These are phyloP conservation scores for Paramormyrops hopkinsi DNA, from an alignment of 2,797 vertebrate species.

Conservation along the genomic window DNA sequence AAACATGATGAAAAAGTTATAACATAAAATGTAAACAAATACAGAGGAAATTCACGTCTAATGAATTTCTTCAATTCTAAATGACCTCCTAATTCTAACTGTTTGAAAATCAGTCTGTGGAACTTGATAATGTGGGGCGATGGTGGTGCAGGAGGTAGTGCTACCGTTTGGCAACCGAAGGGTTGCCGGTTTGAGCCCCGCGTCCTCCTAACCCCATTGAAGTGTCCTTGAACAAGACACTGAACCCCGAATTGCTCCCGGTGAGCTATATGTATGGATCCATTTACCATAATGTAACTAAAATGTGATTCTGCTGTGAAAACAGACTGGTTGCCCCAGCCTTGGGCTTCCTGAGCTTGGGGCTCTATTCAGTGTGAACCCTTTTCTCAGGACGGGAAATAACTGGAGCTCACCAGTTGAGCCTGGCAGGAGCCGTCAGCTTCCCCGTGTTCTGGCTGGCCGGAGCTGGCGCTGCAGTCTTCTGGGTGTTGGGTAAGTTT, in stretches of 20 bases:
- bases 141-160: no score
- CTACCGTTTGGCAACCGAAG: no score
- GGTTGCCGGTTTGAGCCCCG: no score
- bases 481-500: slow-evolving; percentile 82
- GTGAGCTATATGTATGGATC: no score
- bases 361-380: background rate
- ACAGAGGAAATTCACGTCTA: background rate
- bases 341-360: background rate
- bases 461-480: slow-evolving; percentile 80
- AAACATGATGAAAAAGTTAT: background rate
- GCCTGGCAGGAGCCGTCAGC: slow-evolving; percentile 73
- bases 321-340: background rate
- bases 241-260: no score
- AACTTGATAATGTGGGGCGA: background rate
- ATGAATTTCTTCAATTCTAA: background rate
- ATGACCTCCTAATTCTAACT: background rate
- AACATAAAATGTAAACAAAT: background rate
- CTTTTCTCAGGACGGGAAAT: slow-evolving; percentile 69
- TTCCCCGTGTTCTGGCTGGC: slow-evolving; percentile 89
- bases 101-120: background rate
- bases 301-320: background rate
- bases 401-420: slow-evolving; percentile 73
- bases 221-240: no score
- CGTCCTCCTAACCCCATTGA: no score
- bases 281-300: background rate